These are phyloP conservation scores for Tenthredo scrophulariae DNA, from an alignment of 2,888 invertebrate species.

Conservation along the genomic window DNA sequence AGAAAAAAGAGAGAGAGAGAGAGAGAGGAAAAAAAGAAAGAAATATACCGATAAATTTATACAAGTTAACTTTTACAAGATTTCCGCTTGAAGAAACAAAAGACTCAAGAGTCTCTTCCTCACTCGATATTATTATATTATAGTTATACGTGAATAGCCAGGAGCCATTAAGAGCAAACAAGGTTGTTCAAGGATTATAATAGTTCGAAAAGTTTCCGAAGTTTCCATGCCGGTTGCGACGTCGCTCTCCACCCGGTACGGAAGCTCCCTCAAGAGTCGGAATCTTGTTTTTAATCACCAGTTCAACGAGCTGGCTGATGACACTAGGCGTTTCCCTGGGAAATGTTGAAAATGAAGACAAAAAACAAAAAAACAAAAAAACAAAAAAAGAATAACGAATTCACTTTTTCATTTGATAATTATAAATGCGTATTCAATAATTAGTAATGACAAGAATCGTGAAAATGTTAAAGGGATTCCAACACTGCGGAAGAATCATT, in stretches of 20 bases:
- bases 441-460: background rate
- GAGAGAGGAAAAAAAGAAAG: background rate
- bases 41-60: constrained; percentile 1
- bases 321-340: background rate
- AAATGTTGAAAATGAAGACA: constrained; percentile 2
- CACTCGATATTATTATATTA: constrained; percentile 1
- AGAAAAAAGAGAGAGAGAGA: background rate
- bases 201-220: constrained; percentile 39
- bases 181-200: constrained; percentile 44
- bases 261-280: constrained; percentile 39
- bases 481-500: background rate
- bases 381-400: too few relatives aligned
- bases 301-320: constrained; percentile 41
- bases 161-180: constrained; percentile 38
- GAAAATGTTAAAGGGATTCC: background rate
- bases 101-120: background rate
- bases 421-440: background rate
- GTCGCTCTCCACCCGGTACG: constrained; percentile 31
- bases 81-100: background rate
- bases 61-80: background rate
- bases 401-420: constrained; percentile 3
- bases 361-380: too few relatives aligned
- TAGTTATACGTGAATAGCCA: constrained; percentile 17
- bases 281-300: constrained; percentile 49
- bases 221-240: background rate